phyloP scores from a whole-genome alignment of 2,888 invertebrate species.

The Eudemis profundana region DNA sequence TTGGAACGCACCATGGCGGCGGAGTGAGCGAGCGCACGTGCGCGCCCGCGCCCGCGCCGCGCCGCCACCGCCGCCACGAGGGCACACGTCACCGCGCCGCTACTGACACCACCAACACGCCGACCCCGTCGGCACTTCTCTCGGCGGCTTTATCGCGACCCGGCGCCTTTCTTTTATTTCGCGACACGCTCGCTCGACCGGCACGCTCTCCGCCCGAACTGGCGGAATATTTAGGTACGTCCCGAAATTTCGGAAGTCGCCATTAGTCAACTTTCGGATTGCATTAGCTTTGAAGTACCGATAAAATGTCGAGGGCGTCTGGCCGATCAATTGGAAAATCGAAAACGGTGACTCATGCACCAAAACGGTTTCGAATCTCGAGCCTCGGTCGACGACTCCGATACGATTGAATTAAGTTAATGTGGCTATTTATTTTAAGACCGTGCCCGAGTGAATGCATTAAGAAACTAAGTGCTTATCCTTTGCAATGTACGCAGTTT shows the following conservation, averaged over 20 bases:
- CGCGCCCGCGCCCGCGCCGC: slow-evolving; percentile 54
- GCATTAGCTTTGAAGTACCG: slow-evolving; percentile 37
- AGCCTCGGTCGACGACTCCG: slow-evolving; percentile 39
- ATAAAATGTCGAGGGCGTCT: slow-evolving; percentile 32
- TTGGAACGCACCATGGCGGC: slow-evolving; percentile 80
- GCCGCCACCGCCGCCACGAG: slow-evolving; percentile 53
- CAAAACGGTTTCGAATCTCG: slow-evolving; percentile 40
- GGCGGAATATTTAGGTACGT: not conserved
- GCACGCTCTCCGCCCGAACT: not conserved
- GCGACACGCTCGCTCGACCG: not conserved
- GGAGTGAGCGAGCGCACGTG: slow-evolving; percentile 69
- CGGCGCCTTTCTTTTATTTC: slow-evolving; percentile 47
- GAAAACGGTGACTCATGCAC: slow-evolving; percentile 36
- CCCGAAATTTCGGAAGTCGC: not conserved
- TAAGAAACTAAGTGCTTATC: not conserved
- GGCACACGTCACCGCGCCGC: slow-evolving; percentile 56
- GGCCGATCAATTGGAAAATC: slow-evolving; percentile 22
- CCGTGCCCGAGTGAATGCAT: slow-evolving; percentile 19
- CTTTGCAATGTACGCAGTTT: slow-evolving; percentile 2
- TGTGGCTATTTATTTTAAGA: slow-evolving; percentile 33
- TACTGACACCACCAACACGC: slow-evolving; percentile 58
- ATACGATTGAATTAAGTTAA: slow-evolving; percentile 40
- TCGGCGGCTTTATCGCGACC: slow-evolving; percentile 64
- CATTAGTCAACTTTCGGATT: not conserved
- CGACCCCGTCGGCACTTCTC: slow-evolving; percentile 50